A percentile compares a stretch with the other conserved stretches of the same genome.
Conservation (phyloP, 2,797 vertebrate genomes). For the Thaleichthys pacificus region DNA sequence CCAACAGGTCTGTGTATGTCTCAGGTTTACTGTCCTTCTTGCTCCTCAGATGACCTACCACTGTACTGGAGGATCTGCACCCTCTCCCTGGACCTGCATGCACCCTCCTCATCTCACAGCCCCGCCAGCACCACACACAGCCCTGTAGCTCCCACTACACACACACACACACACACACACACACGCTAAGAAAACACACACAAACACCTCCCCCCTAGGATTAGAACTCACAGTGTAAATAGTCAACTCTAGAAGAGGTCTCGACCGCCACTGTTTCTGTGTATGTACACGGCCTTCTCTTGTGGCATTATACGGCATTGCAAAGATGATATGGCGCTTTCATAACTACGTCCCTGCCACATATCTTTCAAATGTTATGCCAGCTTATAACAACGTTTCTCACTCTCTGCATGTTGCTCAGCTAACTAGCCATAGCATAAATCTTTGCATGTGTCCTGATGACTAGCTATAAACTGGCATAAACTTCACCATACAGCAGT, state of each 20-base stretch:
- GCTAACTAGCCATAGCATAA: conserved; percentile 52
- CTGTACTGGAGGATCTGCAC: conserved; percentile 50
- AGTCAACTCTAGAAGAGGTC: conserved; percentile 66
- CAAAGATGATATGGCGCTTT: conserved; percentile 51
- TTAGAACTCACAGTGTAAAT: conserved; percentile 64
- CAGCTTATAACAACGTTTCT: conserved; percentile 62
- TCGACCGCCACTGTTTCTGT: conserved; percentile 69
- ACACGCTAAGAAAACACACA: conserved; percentile 32
- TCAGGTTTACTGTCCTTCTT: background rate
- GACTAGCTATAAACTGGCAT: conserved; percentile 52
- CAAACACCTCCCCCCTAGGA: conserved; percentile 30
- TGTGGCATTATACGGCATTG: conserved; percentile 53
- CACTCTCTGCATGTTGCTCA: conserved; percentile 58
- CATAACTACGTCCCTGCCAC: conserved; percentile 52
- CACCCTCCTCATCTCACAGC: conserved; percentile 51
- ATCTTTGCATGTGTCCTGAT: conserved; percentile 64
- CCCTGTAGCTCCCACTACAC: conserved; percentile 39
- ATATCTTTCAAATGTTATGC: conserved; percentile 54
- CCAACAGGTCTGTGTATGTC: background rate
- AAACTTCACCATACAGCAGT: conserved; percentile 19
- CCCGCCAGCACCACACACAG: conserved; percentile 26
- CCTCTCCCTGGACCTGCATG: conserved; percentile 65
- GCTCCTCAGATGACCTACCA: conserved; percentile 63
- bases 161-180: conserved; percentile 4
- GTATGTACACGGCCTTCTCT: conserved; percentile 48